A percentile compares a stretch with the other conserved stretches of the same genome.
Conservation (phyloP, 2,113 vertebrate genomes). For the Bettongia penicillata region DNA sequence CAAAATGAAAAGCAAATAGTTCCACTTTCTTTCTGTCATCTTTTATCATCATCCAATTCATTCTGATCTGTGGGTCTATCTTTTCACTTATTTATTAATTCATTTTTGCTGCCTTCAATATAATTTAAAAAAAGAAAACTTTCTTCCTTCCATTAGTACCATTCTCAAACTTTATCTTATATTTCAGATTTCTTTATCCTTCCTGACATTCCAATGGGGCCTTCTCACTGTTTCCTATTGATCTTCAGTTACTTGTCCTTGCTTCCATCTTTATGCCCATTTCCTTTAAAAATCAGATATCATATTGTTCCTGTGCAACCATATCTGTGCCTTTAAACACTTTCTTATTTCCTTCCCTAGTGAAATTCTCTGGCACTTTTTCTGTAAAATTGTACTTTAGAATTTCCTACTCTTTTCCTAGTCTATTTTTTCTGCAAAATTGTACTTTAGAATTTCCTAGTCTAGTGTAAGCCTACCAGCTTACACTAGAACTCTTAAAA, state of each 20-base stretch:
- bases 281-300: neutral
- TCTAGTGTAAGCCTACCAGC: too few relatives aligned
- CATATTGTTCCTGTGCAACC: neutral
- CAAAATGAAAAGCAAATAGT: neutral
- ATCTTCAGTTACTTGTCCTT: neutral
- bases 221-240: neutral
- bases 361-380: neutral
- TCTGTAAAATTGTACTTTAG: neutral
- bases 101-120: neutral
- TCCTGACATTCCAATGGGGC: neutral
- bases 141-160: neutral
- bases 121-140: neutral
- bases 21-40: neutral
- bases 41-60: neutral
- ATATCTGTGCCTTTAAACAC: neutral
- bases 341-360: neutral
- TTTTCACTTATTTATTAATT: neutral
- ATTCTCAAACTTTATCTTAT: neutral
- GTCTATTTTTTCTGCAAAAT: neutral
- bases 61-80: neutral
- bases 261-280: neutral
- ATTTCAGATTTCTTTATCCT: neutral
- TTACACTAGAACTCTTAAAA: neutral
- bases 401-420: neutral
- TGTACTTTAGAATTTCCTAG: too few relatives aligned